A percentile compares a stretch with the other conserved stretches of the same genome.
These are phyloP conservation scores for Notocelia uddmanniana DNA, from an alignment of 2,888 invertebrate species.

Conservation along the genomic window DNA sequence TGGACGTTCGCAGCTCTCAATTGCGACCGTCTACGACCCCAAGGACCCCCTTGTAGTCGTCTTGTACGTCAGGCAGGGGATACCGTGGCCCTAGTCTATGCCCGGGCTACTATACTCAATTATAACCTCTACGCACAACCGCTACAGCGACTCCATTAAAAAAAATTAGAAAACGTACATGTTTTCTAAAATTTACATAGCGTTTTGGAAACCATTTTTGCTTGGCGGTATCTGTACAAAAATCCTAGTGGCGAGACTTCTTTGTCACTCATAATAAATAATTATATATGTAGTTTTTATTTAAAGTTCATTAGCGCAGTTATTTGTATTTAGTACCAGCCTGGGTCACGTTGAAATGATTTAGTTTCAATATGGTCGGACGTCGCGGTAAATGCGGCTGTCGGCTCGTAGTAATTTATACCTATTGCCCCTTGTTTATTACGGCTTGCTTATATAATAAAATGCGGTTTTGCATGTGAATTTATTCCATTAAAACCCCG, in stretches of 20 bases:
- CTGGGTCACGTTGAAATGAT: conserved; percentile 74
- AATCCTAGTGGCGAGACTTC: neutral
- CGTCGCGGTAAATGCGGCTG: conserved; percentile 72
- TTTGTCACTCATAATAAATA: too few species aligned
- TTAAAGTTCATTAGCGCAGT: conserved; percentile 74
- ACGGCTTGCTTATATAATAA: conserved; percentile 70
- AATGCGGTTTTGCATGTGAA: conserved; percentile 69
- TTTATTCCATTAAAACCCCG: conserved; percentile 61
- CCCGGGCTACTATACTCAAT: too few species aligned
- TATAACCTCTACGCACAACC: too few species aligned
- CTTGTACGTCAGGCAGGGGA: too few species aligned
- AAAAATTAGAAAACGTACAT: too few species aligned
- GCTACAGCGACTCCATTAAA: neutral
- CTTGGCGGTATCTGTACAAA: neutral
- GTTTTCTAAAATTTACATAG: too few species aligned
- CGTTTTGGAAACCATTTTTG: neutral
- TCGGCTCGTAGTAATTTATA: conserved; percentile 73
- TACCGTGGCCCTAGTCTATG: too few species aligned
- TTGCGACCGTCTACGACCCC: too few species aligned
- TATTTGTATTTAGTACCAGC: conserved; percentile 67
- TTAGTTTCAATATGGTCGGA: conserved; percentile 77
- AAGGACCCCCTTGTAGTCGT: too few species aligned
- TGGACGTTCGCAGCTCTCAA: too few species aligned
- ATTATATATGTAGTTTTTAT: conserved; percentile 63
- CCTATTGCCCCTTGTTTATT: conserved; percentile 73